Conservation (phyloP, 2,888 invertebrate species). For the Serrognathus titanus region DNA sequence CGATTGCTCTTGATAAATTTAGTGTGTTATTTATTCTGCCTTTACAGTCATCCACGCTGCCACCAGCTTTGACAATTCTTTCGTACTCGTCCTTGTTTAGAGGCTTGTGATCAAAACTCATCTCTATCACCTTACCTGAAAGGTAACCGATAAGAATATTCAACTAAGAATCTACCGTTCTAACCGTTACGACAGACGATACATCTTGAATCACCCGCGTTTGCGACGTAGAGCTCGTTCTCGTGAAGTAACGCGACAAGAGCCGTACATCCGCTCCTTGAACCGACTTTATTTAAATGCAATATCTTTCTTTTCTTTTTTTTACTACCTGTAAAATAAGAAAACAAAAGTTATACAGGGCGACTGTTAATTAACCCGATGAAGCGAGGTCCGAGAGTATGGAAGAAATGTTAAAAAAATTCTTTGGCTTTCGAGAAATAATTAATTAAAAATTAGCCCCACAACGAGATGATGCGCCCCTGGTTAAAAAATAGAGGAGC, state of each 20-base stretch:
- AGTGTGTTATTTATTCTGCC: constrained; percentile 95
- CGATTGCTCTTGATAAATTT: constrained; percentile 92
- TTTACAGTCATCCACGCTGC: constrained; percentile 77
- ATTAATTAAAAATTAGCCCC: too few relatives aligned
- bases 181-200: constrained; percentile 50
- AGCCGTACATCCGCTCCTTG: constrained; percentile 95
- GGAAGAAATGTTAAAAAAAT: too few relatives aligned
- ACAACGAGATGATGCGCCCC: too few relatives aligned
- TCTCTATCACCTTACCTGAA: constrained; percentile 73
- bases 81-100: constrained; percentile 82
- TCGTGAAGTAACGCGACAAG: constrained; percentile 85
- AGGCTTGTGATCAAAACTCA: constrained; percentile 97
- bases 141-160: background rate
- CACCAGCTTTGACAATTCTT: constrained; percentile 89
- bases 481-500: too few relatives aligned
- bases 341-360: too few relatives aligned
- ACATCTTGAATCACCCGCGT: constrained; percentile 92
- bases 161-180: constrained; percentile 26
- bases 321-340: too few relatives aligned
- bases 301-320: constrained; percentile 34
- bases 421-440: too few relatives aligned
- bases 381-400: too few relatives aligned
- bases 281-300: constrained; percentile 57
- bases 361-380: too few relatives aligned
- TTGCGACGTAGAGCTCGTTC: constrained; percentile 85